Base-by-base conservation (phyloP, 1,140 invertebrate species). In the Drosophila ficusphila region DNA sequence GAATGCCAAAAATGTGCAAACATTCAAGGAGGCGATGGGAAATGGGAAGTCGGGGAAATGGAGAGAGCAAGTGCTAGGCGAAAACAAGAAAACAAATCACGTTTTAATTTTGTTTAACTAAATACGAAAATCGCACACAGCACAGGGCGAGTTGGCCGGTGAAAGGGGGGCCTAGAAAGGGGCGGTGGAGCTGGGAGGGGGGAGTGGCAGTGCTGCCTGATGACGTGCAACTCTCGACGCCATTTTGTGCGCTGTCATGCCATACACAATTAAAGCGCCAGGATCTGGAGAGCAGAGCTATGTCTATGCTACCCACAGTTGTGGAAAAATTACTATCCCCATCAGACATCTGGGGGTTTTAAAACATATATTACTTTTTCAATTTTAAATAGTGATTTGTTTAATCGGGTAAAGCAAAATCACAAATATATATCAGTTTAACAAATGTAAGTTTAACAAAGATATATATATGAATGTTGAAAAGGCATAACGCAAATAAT, bases 101-200 rank as follows among this genome's bases (percentile, higher is more conserved):
- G 85, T 89, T 89, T 89, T 89, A 89, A 89, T 89, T 89, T 89
- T 81, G 85, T 89, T 89, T 89, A 89, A 86, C 82, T 86, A 86
- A 86, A 86, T 86, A 81, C 82, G 73, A 77, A 89, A 89, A 89
- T 88, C 74, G 69, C 81, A 86, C 72, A 86, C 62, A 67, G 27
- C 39, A 27, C 46, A 41, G 27, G n/a, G 16, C 11, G 60, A 23
- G 11, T 19, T 2, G 44, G 46, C 2, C 7, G 52, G 5, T 19
- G n/a, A 52, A 36, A 23, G 67, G 4, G 46, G 36, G 36, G 21
- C 23, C 33, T 29, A 34, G 4, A 9, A 38, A 2, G 4, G 34
- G 36, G 5, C n/a, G 34, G 38, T 0, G 47, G 3, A 57, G 18
- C 25, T 11, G 29, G 4, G 38, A 27, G 11, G 38, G 31, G 11